phyloP scores from a whole-genome alignment of 2,888 invertebrate species.

The Latrodectus hesperus region DNA sequence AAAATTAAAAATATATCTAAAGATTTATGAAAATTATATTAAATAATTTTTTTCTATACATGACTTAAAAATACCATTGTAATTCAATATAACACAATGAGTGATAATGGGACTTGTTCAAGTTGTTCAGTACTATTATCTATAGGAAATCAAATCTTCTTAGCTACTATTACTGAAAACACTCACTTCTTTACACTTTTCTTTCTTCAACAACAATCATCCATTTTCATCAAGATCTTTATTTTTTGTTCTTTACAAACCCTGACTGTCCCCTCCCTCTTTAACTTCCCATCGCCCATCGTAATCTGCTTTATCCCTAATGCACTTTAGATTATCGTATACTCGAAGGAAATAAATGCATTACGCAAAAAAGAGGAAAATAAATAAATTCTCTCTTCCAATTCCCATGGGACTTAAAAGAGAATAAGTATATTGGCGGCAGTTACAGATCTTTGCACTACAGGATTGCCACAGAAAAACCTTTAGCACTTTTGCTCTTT shows the following conservation, averaged over 20 bases:
- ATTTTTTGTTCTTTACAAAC: constrained; percentile 19
- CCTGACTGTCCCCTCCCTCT: constrained; percentile 10
- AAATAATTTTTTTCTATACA: too few species aligned
- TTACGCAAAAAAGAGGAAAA: constrained; percentile 8
- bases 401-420: constrained; percentile 25
- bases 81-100: too few species aligned
- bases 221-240: constrained; percentile 25
- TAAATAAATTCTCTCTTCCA: not conserved
- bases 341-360: constrained; percentile 46
- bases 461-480: too few species aligned
- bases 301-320: constrained; percentile 66
- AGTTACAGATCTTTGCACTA: not conserved
- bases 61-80: too few species aligned
- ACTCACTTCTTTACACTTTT: not conserved
- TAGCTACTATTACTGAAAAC: not conserved
- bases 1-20: too few species aligned
- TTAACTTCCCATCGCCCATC: constrained; percentile 40
- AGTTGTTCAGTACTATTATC: not conserved
- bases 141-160: not conserved
- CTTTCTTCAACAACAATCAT: constrained; percentile 25
- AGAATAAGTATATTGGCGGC: not conserved
- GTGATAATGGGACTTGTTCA: too few species aligned
- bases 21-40: too few species aligned
- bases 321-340: constrained; percentile 67
- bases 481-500: too few species aligned